phyloP scores from a whole-genome alignment of 2,113 vertebrate species.

The Zeus faber region DNA sequence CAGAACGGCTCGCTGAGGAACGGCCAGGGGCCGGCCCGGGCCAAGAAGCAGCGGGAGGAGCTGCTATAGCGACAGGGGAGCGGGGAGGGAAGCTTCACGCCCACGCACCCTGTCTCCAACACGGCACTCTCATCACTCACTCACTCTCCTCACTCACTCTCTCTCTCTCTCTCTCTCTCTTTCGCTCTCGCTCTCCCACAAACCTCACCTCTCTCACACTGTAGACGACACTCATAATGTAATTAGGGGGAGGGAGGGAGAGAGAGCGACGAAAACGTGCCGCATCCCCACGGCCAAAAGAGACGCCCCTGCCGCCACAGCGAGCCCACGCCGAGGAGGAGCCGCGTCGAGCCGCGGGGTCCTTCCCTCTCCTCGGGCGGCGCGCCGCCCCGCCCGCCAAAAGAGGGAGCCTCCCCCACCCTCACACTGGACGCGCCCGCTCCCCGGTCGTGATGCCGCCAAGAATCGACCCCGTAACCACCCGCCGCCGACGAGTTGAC shows the following conservation, averaged over 20 bases:
- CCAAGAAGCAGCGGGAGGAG: slow-evolving; percentile 81
- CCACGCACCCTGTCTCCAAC: slow-evolving; percentile 5
- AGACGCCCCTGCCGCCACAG: slow-evolving; percentile 39
- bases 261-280: slow-evolving; percentile 23
- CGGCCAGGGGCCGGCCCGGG: slow-evolving; percentile 80
- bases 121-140: slow-evolving; percentile 4
- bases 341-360: no score
- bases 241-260: slow-evolving; percentile 10
- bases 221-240: slow-evolving; percentile 9
- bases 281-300: slow-evolving; percentile 38
- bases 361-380: no score
- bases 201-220: slow-evolving; percentile 44
- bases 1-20: slow-evolving; percentile 94
- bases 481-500: no score
- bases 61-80: slow-evolving; percentile 64
- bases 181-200: slow-evolving; percentile 12
- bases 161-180: slow-evolving; percentile 4
- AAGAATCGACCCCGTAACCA: no score
- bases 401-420: background rate
- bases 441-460: background rate
- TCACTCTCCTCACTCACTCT: slow-evolving; percentile 2
- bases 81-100: slow-evolving; percentile 20
- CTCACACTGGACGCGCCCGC: no score
- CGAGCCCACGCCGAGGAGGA: slow-evolving; percentile 57
- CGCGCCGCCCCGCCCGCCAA: slow-evolving; percentile 7